Conservation (phyloP, 2,797 vertebrate genomes). For the Danio choprae region DNA sequence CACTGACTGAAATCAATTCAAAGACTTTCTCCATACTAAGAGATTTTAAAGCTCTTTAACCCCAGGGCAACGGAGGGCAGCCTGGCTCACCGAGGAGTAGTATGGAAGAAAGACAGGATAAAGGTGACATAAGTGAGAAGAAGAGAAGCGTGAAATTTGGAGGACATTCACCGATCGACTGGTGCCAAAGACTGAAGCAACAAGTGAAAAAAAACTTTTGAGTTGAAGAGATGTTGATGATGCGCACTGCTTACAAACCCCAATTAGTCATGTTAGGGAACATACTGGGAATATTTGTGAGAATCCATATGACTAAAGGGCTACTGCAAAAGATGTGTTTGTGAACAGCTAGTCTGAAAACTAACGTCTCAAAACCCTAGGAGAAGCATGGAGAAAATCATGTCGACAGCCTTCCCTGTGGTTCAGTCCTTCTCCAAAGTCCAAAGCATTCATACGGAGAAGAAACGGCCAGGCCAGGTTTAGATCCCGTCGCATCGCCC, state of each 20-base stretch:
- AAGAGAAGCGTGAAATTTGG: slow-evolving; percentile 68
- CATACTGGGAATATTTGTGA: not conserved
- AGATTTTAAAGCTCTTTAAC: slow-evolving; percentile 62
- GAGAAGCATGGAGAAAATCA: slow-evolving; percentile 89
- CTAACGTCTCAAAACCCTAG: slow-evolving; percentile 43
- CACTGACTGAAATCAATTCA: slow-evolving; percentile 31
- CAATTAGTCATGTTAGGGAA: slow-evolving; percentile 44
- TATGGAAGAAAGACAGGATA: slow-evolving; percentile 71
- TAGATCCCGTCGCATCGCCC: slow-evolving; percentile 86
- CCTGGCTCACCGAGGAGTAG: slow-evolving; percentile 64
- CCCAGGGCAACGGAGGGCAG: slow-evolving; percentile 66
- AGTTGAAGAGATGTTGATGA: slow-evolving; percentile 7
- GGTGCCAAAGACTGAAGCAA: slow-evolving; percentile 12
- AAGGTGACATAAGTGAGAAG: slow-evolving; percentile 66
- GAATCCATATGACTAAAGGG: not conserved
- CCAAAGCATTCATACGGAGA: slow-evolving; percentile 65
- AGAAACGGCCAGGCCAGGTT: slow-evolving; percentile 73
- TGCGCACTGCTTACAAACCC: slow-evolving; percentile 24
- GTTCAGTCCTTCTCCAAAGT: slow-evolving; percentile 46
- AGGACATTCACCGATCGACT: slow-evolving; percentile 64
- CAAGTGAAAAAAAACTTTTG: not conserved
- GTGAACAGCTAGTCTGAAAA: slow-evolving; percentile 1
- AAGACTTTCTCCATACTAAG: slow-evolving; percentile 37
- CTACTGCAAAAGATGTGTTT: not conserved
- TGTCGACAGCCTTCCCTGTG: slow-evolving; percentile 85